Conservation (phyloP, 2,888 invertebrate genomes). For the Orchestes rusci region DNA sequence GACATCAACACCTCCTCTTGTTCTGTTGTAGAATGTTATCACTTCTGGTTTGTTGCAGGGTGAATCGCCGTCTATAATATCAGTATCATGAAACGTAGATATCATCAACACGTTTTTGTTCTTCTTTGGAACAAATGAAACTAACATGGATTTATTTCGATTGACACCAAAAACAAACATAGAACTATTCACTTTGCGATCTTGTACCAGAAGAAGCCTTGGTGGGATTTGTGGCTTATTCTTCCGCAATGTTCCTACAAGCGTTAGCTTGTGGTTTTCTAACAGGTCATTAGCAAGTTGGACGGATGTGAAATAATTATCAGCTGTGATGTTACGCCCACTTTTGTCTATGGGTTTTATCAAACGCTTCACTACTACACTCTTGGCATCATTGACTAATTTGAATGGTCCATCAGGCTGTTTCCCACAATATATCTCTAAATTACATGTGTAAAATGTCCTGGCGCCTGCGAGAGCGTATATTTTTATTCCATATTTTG, state of each 20-base stretch:
- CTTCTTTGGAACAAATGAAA: conserved; percentile 22
- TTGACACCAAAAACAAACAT: conserved; percentile 25
- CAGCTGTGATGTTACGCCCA: conserved; percentile 29
- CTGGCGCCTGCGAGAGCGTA: conserved; percentile 29
- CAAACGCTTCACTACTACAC: conserved; percentile 23
- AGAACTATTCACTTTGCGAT: conserved; percentile 11
- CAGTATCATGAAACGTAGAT: conserved; percentile 26
- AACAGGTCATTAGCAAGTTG: conserved; percentile 23
- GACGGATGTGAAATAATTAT: conserved; percentile 23
- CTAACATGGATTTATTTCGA: conserved; percentile 21
- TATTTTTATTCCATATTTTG: conserved; percentile 33
- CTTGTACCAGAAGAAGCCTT: conserved; percentile 25
- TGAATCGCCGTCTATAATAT: conserved; percentile 28
- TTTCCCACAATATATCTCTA: conserved; percentile 30
- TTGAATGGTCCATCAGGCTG: conserved; percentile 28
- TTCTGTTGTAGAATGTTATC: too few species aligned
- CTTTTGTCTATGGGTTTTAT: conserved; percentile 21
- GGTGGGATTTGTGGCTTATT: conserved; percentile 27
- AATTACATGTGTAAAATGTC: conserved; percentile 29
- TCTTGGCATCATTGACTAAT: conserved; percentile 18
- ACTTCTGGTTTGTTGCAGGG: too few species aligned
- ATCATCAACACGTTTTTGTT: conserved; percentile 25
- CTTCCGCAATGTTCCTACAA: conserved; percentile 20
- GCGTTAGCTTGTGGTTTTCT: conserved; percentile 17
- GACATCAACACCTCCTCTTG: too few species aligned